Conservation (phyloP, 2,113 vertebrate species). For the Opisthocomus hoazin region DNA sequence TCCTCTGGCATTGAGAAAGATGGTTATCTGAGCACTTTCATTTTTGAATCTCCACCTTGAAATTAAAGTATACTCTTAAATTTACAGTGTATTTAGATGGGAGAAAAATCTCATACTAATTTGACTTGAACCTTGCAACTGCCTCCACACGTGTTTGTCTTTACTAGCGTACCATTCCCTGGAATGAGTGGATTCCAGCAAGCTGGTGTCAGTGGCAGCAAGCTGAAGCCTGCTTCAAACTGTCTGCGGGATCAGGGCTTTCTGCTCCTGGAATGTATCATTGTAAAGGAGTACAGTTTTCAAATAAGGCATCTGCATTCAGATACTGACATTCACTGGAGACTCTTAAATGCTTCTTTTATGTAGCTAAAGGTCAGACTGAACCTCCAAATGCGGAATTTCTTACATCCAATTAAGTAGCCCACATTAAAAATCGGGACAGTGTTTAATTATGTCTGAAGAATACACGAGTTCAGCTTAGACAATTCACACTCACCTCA, state of each 20-base stretch:
- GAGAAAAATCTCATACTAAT: background rate
- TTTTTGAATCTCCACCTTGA: background rate
- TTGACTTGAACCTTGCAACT: background rate
- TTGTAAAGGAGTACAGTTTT: background rate
- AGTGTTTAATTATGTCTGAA: slow-evolving; percentile 21
- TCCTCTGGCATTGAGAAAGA: background rate
- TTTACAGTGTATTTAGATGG: background rate
- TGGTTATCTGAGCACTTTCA: background rate
- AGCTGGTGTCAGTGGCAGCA: background rate
- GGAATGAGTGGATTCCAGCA: slow-evolving; percentile 16
- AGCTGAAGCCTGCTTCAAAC: slow-evolving; percentile 19
- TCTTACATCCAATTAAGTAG: slow-evolving; percentile 51
- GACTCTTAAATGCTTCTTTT: slow-evolving; percentile 45
- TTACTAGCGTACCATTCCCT: background rate
- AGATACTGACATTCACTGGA: slow-evolving; percentile 41
- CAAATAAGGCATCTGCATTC: slow-evolving; percentile 18
- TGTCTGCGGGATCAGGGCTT: background rate
- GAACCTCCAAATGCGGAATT: slow-evolving; percentile 43
- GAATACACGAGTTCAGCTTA: slow-evolving; percentile 17
- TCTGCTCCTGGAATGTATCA: slow-evolving; percentile 33
- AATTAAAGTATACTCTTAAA: background rate
- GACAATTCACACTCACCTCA: slow-evolving; percentile 30
- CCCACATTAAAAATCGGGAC: background rate
- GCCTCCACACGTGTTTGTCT: background rate
- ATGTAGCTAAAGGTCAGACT: slow-evolving; percentile 48